Conservation (phyloP, 2,888 invertebrate genomes). For the Plagodis dolabraria region DNA sequence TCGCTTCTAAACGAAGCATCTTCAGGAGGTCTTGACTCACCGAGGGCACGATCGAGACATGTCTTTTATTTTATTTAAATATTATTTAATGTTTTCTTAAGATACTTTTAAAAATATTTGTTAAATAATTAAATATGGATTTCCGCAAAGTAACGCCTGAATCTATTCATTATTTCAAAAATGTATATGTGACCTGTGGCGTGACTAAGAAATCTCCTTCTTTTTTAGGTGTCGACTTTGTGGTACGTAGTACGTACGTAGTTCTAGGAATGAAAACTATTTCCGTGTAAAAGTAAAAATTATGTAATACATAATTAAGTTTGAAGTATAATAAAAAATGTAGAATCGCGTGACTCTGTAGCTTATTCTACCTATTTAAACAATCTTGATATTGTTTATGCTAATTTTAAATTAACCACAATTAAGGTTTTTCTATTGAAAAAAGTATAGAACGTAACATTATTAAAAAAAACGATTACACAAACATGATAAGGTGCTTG, state of each 20-base stretch:
- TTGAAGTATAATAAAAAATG: constrained; percentile 6
- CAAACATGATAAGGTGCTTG: not conserved
- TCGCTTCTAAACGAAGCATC: no score
- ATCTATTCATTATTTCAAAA: no score
- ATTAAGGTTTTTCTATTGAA: constrained; percentile 12
- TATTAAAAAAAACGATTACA: not conserved
- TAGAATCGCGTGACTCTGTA: constrained; percentile 7
- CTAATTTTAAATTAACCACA: constrained; percentile 13
- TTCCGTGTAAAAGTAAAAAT: not conserved
- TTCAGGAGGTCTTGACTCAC: no score
- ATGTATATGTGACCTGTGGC: no score
- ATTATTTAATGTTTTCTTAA: no score
- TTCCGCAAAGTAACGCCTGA: no score
- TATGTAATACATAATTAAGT: constrained; percentile 9
- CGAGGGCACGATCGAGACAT: no score
- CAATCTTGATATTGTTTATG: constrained; percentile 11
- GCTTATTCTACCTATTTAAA: not conserved
- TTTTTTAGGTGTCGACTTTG: no score
- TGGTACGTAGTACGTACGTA: not conserved
- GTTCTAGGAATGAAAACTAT: not conserved
- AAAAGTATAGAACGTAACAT: constrained; percentile 1
- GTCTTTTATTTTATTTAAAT: no score
- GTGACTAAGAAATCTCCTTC: no score
- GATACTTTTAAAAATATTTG: no score
- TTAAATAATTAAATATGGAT: no score